These are phyloP conservation scores for Callipepla californica DNA, from an alignment of 2,113 vertebrate species.

Conservation along the genomic window DNA sequence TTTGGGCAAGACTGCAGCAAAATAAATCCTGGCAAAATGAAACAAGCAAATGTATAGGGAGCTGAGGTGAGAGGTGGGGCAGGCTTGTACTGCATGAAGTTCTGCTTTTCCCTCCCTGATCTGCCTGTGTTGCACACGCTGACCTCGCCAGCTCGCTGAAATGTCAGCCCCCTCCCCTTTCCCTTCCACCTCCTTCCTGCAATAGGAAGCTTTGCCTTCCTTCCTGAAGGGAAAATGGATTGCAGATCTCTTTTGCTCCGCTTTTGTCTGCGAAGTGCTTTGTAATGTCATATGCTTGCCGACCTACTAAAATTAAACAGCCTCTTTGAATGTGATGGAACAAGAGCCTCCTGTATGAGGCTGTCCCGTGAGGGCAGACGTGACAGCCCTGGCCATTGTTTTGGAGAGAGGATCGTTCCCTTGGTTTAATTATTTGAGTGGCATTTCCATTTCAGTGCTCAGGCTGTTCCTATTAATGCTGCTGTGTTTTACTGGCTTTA, in stretches of 20 bases:
- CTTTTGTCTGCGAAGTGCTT: constrained; percentile 7
- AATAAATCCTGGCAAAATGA: not conserved
- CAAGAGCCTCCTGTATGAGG: constrained; percentile 11
- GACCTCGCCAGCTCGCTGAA: not conserved
- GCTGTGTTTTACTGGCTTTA: constrained; percentile 11
- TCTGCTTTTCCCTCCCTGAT: not conserved
- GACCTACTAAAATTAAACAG: not conserved
- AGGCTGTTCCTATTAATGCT: constrained; percentile 10
- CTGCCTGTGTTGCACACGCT: not conserved
- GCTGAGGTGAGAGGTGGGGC: not conserved
- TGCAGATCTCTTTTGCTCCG: not conserved
- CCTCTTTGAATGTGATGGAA: not conserved
- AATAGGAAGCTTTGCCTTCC: constrained; percentile 34
- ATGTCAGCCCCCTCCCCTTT: not conserved
- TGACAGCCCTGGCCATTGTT: not conserved
- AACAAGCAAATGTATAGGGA: not conserved
- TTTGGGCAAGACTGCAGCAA: not conserved
- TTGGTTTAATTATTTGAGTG: not conserved
- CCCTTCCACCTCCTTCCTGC: constrained; percentile 28
- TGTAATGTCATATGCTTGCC: not conserved
- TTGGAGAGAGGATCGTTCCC: not conserved
- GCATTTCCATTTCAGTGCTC: constrained; percentile 18
- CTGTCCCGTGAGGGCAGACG: not conserved
- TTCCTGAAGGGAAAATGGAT: constrained; percentile 25
- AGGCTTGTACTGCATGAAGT: not conserved